phyloP scores from a whole-genome alignment of 2,888 invertebrate genomes.

The Lithosia quadra region DNA sequence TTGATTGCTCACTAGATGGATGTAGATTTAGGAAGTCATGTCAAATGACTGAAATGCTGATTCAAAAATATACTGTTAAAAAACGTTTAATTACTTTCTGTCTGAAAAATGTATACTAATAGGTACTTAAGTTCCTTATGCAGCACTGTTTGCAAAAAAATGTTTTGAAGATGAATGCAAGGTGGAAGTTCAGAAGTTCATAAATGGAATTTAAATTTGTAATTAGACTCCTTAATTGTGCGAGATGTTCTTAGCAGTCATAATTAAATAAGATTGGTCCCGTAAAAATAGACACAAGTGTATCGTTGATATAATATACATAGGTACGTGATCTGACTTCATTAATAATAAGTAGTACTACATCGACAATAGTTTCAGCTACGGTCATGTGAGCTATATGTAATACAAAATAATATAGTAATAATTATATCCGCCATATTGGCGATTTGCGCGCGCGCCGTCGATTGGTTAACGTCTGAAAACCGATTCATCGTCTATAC shows the following conservation, averaged over 20 bases:
- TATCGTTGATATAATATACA: slow-evolving; percentile 1
- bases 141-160: background rate
- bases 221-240: background rate
- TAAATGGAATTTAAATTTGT: background rate
- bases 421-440: slow-evolving; percentile 70
- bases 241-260: background rate
- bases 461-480: slow-evolving; percentile 68
- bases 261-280: background rate
- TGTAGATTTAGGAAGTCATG: slow-evolving; percentile 1
- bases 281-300: background rate
- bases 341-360: slow-evolving; percentile 32
- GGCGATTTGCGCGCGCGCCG: slow-evolving; percentile 58
- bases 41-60: too few species aligned
- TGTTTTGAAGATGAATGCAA: background rate
- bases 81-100: too few species aligned
- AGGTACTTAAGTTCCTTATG: background rate
- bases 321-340: slow-evolving; percentile 45
- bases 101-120: background rate
- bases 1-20: slow-evolving; percentile 5
- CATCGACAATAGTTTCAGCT: slow-evolving; percentile 45
- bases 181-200: background rate
- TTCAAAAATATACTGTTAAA: background rate
- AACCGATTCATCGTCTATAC: slow-evolving; percentile 66
- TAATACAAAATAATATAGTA: slow-evolving; percentile 44
- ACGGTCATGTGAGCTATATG: slow-evolving; percentile 43